These are phyloP conservation scores for Ditylenchus dipsaci DNA, from an alignment of 1,140 invertebrate genomes.

Conservation along the genomic window DNA sequence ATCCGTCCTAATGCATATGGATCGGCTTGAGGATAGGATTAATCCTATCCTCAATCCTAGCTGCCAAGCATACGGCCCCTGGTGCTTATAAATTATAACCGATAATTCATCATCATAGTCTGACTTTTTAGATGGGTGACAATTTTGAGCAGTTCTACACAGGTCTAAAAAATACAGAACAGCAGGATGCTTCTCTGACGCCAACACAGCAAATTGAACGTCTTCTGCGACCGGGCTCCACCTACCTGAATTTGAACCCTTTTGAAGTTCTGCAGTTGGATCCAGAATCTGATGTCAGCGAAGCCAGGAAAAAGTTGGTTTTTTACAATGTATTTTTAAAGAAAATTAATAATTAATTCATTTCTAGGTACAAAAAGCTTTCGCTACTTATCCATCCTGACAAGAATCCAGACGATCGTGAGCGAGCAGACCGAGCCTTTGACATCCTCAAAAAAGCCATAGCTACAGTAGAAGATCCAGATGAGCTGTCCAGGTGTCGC, in stretches of 20 bases:
- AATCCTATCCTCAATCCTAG: no score
- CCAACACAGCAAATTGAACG: constrained; percentile 90
- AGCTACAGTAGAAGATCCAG: constrained; percentile 90
- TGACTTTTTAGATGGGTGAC: neutral
- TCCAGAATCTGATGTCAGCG: constrained; percentile 72
- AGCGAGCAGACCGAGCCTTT: constrained; percentile 83
- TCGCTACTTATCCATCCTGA: constrained; percentile 97
- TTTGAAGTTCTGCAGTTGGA: constrained; percentile 79
- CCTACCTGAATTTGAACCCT: constrained; percentile 80
- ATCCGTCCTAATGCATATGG: no score
- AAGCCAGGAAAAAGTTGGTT: neutral
- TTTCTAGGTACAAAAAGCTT: constrained; percentile 73
- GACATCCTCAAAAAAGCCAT: constrained; percentile 92
- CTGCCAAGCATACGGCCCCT: no score
- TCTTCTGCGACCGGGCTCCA: constrained; percentile 81
- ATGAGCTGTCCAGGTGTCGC: constrained; percentile 84
- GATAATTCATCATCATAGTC: no score
- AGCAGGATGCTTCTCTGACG: constrained; percentile 80
- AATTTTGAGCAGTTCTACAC: constrained; percentile 49
- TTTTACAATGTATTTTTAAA: neutral
- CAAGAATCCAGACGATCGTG: constrained; percentile 90
- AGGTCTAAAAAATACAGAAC: constrained; percentile 78
- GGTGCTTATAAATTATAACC: no score
- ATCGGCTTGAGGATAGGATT: no score
- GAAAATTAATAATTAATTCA: neutral